Evolutionary conservation across 2,888 invertebrate species (phyloP), one percentile per base, ranked within the genome.

Genomic region (Scelioninae gen. 1): DNA sequence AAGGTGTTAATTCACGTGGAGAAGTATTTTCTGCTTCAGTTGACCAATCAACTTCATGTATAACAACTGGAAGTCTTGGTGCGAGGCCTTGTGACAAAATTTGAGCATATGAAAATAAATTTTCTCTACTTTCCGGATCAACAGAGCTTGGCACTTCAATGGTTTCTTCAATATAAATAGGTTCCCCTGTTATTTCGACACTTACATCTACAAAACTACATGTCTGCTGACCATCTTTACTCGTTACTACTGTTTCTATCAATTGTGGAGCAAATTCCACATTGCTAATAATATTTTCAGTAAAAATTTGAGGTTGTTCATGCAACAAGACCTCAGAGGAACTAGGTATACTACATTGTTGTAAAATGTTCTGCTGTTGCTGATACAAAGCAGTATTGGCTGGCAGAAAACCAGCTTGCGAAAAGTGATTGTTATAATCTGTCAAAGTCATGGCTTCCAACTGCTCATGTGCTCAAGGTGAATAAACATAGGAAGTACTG

Each of bases 1-100:
- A 16, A 40, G n/a, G 40, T 29, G 15, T 8, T 23, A 1, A 13
- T 13, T 40, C 60, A 9, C 23, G 11, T 23, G 11, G 15, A 13
- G 29, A 40, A 43, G 0, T 5, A 29, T 5, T 40, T 43, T 13
- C 43, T 29, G 1, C 49, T 8, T 68, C 11, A 8, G 56, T 0
- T 2, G 31, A 16, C 4, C 40, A 10, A 6, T 62, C 23, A 15
- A 9, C 10, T 16, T 34, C 34, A 7, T 53, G 31, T 13, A 79
- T 56, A 0, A 84, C 55, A 92, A 93, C 92, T 91, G 93, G 88
- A 84, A 91, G 83, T 0, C 45, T 89, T 87, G 55, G 88, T 87
- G 83, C 86, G 92, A 95, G 93, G 40, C 96, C 96, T 83, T 95
- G 94, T 47, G 95, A 94, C 87, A 96, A 93, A 89, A 95, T 95